These are phyloP conservation scores for Toxotes chatareus DNA, from an alignment of 2,113 vertebrate genomes.

Conservation along the genomic window DNA sequence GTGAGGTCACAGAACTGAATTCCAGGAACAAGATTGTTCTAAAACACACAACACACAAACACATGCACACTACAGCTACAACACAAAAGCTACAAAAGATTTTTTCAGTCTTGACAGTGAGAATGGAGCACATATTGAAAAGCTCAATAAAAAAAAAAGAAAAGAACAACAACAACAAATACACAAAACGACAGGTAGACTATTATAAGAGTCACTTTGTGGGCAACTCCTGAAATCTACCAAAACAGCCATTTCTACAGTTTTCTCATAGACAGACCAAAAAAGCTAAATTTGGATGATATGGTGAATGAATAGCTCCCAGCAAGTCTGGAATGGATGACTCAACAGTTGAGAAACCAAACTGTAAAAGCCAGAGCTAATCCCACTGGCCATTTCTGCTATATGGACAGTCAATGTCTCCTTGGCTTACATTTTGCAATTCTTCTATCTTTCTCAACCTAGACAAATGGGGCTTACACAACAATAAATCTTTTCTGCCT, in stretches of 20 bases:
- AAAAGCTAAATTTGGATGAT: neutral
- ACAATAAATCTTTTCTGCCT: slow-evolving; percentile 4
- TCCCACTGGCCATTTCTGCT: neutral
- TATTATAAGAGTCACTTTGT: neutral
- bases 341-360: slow-evolving; percentile 1
- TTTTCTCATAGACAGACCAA: neutral
- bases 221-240: neutral
- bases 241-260: neutral
- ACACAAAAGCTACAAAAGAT: too few species aligned
- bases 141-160: neutral
- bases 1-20: slow-evolving; percentile 25
- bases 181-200: too few species aligned
- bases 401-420: neutral
- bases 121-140: neutral
- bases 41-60: slow-evolving; percentile 10
- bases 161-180: neutral
- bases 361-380: neutral
- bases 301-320: neutral
- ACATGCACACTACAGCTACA: neutral
- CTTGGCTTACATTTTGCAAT: slow-evolving; percentile 16
- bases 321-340: slow-evolving; percentile 1
- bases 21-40: slow-evolving; percentile 1
- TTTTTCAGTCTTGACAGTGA: too few species aligned
- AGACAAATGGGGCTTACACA: neutral
- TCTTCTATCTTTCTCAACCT: neutral